phyloP scores from a whole-genome alignment of 2,797 vertebrate genomes.

The Poecilia gillii region DNA sequence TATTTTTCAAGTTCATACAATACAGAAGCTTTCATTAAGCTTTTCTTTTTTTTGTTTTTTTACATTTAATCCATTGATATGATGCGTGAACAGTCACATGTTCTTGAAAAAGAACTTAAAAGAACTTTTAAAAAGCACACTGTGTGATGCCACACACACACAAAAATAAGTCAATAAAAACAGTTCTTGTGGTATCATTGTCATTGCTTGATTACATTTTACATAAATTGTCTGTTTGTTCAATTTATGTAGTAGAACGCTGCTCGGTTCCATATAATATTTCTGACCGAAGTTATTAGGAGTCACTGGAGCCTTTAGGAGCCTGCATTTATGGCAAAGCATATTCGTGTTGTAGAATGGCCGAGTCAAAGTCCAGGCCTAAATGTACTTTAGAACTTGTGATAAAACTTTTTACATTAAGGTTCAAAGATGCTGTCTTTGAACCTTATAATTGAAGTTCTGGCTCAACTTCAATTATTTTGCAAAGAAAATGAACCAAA shows the following conservation, averaged over 20 bases:
- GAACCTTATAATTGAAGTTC: too few species aligned
- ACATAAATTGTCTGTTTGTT: background rate
- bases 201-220: background rate
- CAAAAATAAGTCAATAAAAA: background rate
- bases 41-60: too few species aligned
- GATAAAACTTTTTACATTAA: background rate
- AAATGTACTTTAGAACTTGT: background rate
- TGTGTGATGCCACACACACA: background rate
- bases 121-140: background rate
- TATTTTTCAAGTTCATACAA: background rate
- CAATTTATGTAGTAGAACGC: background rate
- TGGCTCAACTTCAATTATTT: background rate
- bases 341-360: background rate
- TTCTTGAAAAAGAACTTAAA: background rate
- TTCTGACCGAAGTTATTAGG: background rate
- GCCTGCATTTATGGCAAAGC: background rate
- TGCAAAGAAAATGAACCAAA: background rate
- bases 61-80: too few species aligned
- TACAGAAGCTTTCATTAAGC: background rate
- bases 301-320: background rate
- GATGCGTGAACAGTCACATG: background rate
- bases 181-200: background rate
- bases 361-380: background rate
- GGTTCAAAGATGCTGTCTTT: background rate
- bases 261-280: background rate